Evolutionary conservation across 2,113 vertebrate species (phyloP).

Genomic region (Dromiciops gliroides): DNA sequence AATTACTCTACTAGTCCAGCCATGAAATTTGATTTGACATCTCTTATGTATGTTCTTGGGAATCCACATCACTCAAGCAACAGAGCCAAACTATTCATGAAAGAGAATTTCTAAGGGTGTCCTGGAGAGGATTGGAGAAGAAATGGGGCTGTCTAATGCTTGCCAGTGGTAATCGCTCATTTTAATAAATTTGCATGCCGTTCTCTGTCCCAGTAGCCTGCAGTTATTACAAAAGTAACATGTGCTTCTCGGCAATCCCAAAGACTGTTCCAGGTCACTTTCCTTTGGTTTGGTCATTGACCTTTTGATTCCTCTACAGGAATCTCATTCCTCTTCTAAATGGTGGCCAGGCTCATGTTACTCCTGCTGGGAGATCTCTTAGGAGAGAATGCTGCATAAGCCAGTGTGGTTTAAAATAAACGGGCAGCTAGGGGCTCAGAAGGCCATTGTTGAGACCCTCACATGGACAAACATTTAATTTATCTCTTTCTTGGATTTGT

Average conservation of each 20-base stretch:
- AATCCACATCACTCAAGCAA: conserved; percentile 57
- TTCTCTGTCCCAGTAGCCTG: not conserved
- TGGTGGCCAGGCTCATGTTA: not conserved
- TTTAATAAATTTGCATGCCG: not conserved
- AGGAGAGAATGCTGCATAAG: not conserved
- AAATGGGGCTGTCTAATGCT: accelerated
- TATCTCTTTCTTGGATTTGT: not conserved
- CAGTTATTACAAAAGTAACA: not conserved
- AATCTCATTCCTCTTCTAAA: not conserved
- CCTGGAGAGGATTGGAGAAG: conserved; percentile 52
- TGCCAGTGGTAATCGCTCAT: conserved; percentile 12
- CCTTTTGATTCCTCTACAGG: not conserved
- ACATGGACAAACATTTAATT: not conserved
- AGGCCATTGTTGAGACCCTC: not conserved
- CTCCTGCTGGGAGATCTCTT: not conserved
- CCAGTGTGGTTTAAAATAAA: not conserved
- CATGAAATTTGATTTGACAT: conserved; percentile 61
- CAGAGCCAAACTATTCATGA: conserved; percentile 59
- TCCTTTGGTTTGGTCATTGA: not conserved
- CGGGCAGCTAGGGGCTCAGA: not conserved
- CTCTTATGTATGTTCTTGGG: conserved; percentile 47
- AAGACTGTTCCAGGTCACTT: not conserved
- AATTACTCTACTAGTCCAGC: conserved; percentile 57
- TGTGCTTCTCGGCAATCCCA: not conserved
- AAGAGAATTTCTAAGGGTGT: conserved; percentile 61